Conservation (phyloP, 2,888 invertebrate species). For the Aplocera efformata region DNA sequence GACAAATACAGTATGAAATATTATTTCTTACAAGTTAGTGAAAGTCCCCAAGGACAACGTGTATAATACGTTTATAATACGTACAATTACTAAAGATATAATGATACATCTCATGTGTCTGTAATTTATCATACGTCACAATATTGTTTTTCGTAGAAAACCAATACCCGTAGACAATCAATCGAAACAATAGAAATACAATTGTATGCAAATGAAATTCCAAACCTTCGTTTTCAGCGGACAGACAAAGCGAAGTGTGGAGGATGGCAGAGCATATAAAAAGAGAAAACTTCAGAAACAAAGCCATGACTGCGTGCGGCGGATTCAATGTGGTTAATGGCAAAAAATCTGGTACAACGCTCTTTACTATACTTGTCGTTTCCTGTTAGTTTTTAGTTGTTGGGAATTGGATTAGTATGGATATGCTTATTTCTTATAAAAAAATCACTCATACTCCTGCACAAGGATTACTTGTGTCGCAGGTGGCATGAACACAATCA, state of each 20-base stretch:
- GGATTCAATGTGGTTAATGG: conserved; percentile 29
- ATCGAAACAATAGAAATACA: conserved; percentile 1
- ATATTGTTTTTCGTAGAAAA: no score
- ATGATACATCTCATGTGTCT: no score
- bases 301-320: conserved; percentile 34
- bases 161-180: conserved; percentile 5
- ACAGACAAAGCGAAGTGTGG: conserved; percentile 27
- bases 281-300: conserved; percentile 30
- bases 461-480: no score
- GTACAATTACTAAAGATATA: no score
- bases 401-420: conserved; percentile 10
- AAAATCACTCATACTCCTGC: no score
- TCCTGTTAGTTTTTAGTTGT: conserved; percentile 7
- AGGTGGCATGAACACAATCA: no score
- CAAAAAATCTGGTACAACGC: conserved; percentile 20
- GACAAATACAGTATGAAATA: no score
- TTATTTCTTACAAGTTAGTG: no score
- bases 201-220: conserved; percentile 17
- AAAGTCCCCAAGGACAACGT: no score
- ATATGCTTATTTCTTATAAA: conserved; percentile 9
- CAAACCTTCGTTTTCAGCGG: conserved; percentile 31
- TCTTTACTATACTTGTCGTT: conserved; percentile 2
- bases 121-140: no score
- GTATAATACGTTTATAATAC: no score
- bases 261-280: conserved; percentile 29